Evolutionary conservation across 1,140 invertebrate genomes (phyloP), one percentile per base, ranked within the genome.

Genomic region (Callitettix versicolor): DNA sequence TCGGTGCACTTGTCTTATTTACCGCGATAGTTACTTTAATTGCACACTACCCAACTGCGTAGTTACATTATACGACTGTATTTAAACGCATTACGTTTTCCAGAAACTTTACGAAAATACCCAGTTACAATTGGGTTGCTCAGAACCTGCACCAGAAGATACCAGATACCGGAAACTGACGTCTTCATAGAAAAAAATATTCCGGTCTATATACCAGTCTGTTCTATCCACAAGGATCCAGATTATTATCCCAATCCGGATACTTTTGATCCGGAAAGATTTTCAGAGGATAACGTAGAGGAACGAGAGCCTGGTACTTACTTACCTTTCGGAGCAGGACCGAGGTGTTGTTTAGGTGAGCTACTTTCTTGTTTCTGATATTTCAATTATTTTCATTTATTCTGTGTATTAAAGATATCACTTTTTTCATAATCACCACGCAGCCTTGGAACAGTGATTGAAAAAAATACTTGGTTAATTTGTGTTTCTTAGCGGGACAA

Each of bases 241-340:
- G 67, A 73, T 14, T 71, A 77, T 51, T 88, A 74, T 65, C 71
- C 76, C 2, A 69, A 86, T 59, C 85, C 85, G 4, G 72, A 79
- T 4, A 68, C 62, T 9, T 88, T 84, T 60, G 72, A 83, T 67
- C 86, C 86, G 0, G 79, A 84, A 40, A 68, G 82, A 58, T 87
- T 86, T 63, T 64, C 68, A 12, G 66, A 73, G 1, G 76, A 77
- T 60, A 71, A 72, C 24, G 55, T 58, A 4, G 56, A 62, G 41
- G 56, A 54, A 4, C 63, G 76, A 43, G 71, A 66, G 58, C 68
- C 56, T 2, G 70, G 67, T 62, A 52, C 66, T 7, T 76, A 71
- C 63, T 67, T 78, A 22, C 78, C 80, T 5, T 82, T 82, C 63
- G 76, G 76, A 3, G 72, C 75, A 56, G 78, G 78, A 9, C 69